These are phyloP conservation scores for Ptychadena robeensis DNA, from an alignment of 2,797 vertebrate species.

Conservation along the genomic window DNA sequence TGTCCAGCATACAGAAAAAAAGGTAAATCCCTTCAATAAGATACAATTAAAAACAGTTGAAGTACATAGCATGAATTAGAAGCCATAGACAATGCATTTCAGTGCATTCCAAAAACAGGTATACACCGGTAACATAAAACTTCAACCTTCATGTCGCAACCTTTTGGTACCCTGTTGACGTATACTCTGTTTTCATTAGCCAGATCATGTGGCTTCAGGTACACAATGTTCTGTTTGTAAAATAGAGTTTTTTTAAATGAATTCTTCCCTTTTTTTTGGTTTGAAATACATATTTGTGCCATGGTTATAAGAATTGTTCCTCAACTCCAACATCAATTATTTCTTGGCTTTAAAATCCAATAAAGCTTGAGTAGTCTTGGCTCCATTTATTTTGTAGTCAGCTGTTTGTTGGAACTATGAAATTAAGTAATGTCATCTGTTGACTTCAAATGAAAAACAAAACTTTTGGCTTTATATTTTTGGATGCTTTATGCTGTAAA, in stretches of 20 bases:
- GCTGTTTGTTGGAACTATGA: not conserved
- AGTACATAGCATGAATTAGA: too few relatives aligned
- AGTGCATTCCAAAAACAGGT: too few relatives aligned
- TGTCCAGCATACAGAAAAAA: too few relatives aligned
- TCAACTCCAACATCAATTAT: not conserved
- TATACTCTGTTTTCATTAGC: not conserved
- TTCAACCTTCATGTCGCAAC: too few relatives aligned
- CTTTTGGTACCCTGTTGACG: not conserved
- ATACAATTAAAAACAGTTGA: too few relatives aligned
- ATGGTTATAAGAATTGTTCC: not conserved
- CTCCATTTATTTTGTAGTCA: not conserved
- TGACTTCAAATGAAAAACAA: not conserved
- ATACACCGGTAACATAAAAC: too few relatives aligned
- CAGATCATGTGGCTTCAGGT: not conserved
- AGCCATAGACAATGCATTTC: too few relatives aligned
- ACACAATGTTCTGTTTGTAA: too few relatives aligned
- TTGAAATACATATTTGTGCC: not conserved
- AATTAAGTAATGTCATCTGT: not conserved
- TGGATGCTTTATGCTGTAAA: not conserved
- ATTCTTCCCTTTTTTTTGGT: not conserved
- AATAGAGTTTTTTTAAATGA: too few relatives aligned
- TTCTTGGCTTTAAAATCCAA: slow-evolving; percentile 13
- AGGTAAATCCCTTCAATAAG: too few relatives aligned
- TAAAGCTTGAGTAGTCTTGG: not conserved
- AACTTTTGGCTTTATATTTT: not conserved